Evolutionary conservation across 2,113 vertebrate genomes (phyloP), one percentile per base, ranked within the genome.

Genomic region (Astatoreochromis straeleni): DNA sequence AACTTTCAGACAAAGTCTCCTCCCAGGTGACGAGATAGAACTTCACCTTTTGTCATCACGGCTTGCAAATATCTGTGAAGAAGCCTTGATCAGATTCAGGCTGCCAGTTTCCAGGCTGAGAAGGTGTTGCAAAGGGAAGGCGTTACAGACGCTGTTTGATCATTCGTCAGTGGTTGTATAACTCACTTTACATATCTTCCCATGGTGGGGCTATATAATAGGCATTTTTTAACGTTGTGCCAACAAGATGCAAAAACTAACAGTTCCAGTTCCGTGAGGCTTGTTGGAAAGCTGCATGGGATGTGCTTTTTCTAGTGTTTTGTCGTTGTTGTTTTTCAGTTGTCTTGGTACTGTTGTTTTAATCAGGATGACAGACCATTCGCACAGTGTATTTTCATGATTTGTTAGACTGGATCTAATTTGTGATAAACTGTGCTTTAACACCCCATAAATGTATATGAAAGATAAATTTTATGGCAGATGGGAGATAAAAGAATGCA

Each of bases 361-460:
- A 16, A 16, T 65, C 63, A 29, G 55, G 21, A 8, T 31, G 26
- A n/a, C 29, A 13, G 5, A 33, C 26, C 73, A 53, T 17, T 70
- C 9, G 29, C 49, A 7, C 11, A 60, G 6, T 53, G 13, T 54
- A 68, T 12, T 10, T 14, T 53, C 16, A 9, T 21, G 13, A 55
- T 11, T 29, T 80, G 78, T 42, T 84, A 19, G 38, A 78, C 45
- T 51, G 26, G 0, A 9, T n/a, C 26, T 51, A 51, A 78, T 54
- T 70, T 47, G 55, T 81, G 12, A 24, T 31, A 33, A 55, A 16
- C 29, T 84, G 81, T 79, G 29, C 60, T 89, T 87, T 85, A 83
- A 65, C 91, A 10, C 86, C 85, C 88, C 80, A n/a, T 45, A 85
- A 75, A 65, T 58, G 26, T 87, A 84, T 90, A 87, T 91, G 81